phyloP scores from a whole-genome alignment of 2,113 vertebrate genomes.

The Lanius collurio region DNA sequence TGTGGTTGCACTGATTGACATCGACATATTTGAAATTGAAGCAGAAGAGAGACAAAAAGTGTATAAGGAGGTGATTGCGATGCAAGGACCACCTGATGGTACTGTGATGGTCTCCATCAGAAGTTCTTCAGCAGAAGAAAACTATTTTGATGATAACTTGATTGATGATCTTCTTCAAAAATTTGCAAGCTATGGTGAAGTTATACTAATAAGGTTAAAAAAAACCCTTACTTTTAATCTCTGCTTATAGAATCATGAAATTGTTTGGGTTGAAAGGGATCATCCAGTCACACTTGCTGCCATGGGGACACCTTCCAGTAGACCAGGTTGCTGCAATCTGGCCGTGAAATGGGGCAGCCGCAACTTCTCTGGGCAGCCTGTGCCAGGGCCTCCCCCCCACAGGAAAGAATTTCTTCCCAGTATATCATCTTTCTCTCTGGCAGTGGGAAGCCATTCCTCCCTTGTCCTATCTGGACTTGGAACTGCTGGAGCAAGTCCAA shows the following conservation, averaged over 20 bases:
- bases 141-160: conserved; percentile 90
- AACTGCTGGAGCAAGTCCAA: neutral
- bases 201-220: conserved; percentile 93
- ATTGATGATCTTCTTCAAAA: conserved; percentile 95
- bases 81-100: conserved; percentile 94
- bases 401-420: neutral
- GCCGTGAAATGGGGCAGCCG: neutral
- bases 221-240: neutral
- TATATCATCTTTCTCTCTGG: neutral
- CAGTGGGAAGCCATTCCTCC: neutral
- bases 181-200: conserved; percentile 90
- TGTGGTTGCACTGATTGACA: conserved; percentile 91
- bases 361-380: neutral
- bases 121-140: conserved; percentile 81
- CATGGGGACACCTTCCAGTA: neutral
- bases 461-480: neutral
- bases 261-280: neutral
- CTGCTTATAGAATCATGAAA: neutral
- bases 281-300: neutral
- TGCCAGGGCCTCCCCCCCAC: neutral
- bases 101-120: conserved; percentile 92
- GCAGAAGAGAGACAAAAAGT: conserved; percentile 91
- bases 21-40: conserved; percentile 95
- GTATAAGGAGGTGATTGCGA: conserved; percentile 92
- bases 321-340: neutral